A percentile compares a stretch with the other conserved stretches of the same genome.
These are phyloP conservation scores for Mandrillus leucophaeus DNA, from an alignment of 2,113 vertebrate species.

Conservation along the genomic window DNA sequence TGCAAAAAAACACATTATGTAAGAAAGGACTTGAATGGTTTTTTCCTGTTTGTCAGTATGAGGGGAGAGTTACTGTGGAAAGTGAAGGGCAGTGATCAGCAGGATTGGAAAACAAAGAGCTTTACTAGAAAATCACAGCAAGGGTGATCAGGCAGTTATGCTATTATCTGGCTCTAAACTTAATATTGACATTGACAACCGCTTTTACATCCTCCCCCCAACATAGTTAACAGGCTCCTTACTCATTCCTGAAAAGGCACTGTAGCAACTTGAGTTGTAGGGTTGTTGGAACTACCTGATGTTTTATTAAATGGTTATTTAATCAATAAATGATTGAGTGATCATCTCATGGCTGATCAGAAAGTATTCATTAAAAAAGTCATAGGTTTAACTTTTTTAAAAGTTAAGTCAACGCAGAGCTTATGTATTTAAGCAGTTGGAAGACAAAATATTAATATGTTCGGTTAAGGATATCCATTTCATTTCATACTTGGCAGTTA, in stretches of 20 bases:
- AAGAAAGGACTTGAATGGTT: conserved; percentile 38
- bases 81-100: not conserved
- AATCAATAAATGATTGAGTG: not conserved
- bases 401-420: not conserved
- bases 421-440: not conserved
- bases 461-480: not conserved
- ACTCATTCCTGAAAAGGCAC: not conserved
- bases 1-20: conserved; percentile 28
- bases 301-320: not conserved
- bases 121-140: not conserved
- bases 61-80: conserved; percentile 21
- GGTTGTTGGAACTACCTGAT: not conserved
- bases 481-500: not conserved
- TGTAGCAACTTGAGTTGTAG: not conserved
- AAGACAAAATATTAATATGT: not conserved
- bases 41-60: conserved; percentile 60
- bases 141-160: not conserved
- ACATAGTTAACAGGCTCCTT: not conserved
- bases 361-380: conserved; percentile 21
- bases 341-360: not conserved
- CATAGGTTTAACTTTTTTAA: not conserved
- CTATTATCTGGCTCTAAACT: not conserved
- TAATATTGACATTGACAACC: not conserved
- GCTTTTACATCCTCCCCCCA: not conserved
- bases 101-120: conserved; percentile 18